Evolutionary conservation across 35 echinoderm and acorn worm species (phyloP).

Genomic region (Anneissia japonica): DNA sequence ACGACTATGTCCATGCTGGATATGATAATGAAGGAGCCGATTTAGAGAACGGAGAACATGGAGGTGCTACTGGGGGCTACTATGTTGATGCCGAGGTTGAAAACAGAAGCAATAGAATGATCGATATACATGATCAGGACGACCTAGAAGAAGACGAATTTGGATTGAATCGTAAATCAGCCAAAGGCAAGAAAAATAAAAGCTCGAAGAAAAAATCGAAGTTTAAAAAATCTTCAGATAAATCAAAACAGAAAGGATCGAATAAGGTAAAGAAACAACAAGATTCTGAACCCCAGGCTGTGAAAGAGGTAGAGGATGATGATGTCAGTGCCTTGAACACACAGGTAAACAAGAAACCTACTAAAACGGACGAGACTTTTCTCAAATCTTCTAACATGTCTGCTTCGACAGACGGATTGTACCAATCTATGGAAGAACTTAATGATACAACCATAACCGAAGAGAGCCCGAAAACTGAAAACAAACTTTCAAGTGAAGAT

Average conservation of each 20-base stretch:
- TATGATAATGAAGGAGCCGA: neutral
- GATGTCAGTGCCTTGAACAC: neutral
- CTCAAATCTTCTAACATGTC: no score
- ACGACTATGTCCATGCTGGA: neutral
- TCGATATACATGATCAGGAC: neutral
- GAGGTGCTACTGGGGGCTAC: neutral
- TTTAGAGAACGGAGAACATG: neutral
- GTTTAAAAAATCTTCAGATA: neutral
- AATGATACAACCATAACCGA: neutral
- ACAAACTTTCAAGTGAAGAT: neutral
- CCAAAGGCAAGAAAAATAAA: neutral
- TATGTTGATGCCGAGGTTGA: neutral
- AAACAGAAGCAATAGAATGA: neutral
- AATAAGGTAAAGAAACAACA: neutral
- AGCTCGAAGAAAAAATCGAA: neutral
- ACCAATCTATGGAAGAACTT: neutral
- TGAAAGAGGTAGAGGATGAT: neutral
- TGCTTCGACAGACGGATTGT: neutral
- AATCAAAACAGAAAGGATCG: neutral
- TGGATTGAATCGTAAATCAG: neutral
- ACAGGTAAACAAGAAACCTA: no score
- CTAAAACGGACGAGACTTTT: no score
- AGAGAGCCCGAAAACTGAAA: neutral
- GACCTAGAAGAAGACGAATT: neutral
- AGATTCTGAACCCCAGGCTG: neutral